A percentile compares a stretch with the other conserved stretches of the same genome.
Conservation (phyloP, 1,140 invertebrate species). For the Drosophila dunni region DNA sequence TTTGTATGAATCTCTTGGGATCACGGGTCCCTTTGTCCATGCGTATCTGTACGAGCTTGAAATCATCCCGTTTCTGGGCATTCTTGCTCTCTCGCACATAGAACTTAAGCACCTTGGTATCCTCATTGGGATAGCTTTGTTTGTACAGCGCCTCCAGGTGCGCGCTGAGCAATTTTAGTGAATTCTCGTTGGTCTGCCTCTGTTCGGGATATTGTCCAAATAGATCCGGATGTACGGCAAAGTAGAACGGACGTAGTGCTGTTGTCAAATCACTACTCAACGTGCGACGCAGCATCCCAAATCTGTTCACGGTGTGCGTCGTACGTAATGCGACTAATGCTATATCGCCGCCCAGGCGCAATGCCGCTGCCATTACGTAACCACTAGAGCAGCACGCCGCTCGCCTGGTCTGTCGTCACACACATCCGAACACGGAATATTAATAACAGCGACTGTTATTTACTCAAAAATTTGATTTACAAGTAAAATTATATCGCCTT, state of each 20-base stretch:
- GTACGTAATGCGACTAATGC: slow-evolving; percentile 1
- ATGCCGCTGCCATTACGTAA: slow-evolving; percentile 47
- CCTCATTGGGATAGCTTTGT: slow-evolving; percentile 86
- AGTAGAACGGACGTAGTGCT: slow-evolving; percentile 96
- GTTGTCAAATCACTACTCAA: slow-evolving; percentile 90
- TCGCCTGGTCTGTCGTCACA: slow-evolving; percentile 13
- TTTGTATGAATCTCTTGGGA: slow-evolving; percentile 90
- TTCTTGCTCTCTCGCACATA: slow-evolving; percentile 89
- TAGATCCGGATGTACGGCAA: slow-evolving; percentile 97
- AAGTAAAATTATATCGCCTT: neutral
- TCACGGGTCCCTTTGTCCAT: slow-evolving; percentile 84
- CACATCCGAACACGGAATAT: slow-evolving; percentile 36
- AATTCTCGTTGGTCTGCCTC: slow-evolving; percentile 95
- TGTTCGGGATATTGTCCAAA: slow-evolving; percentile 96
- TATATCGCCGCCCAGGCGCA: slow-evolving; percentile 18
- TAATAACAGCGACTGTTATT: slow-evolving; percentile 14
- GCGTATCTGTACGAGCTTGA: slow-evolving; percentile 89
- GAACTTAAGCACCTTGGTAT: slow-evolving; percentile 87
- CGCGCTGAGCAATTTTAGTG: slow-evolving; percentile 93
- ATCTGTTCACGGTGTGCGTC: slow-evolving; percentile 3
- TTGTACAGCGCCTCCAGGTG: slow-evolving; percentile 90
- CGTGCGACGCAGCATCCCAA: slow-evolving; percentile 7
- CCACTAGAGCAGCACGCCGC: slow-evolving; percentile 37
- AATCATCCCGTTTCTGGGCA: slow-evolving; percentile 85
- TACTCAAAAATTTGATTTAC: slow-evolving; percentile 30